These are phyloP conservation scores for Sebastes matsubarae DNA, from an alignment of 2,797 vertebrate genomes.

Conservation along the genomic window DNA sequence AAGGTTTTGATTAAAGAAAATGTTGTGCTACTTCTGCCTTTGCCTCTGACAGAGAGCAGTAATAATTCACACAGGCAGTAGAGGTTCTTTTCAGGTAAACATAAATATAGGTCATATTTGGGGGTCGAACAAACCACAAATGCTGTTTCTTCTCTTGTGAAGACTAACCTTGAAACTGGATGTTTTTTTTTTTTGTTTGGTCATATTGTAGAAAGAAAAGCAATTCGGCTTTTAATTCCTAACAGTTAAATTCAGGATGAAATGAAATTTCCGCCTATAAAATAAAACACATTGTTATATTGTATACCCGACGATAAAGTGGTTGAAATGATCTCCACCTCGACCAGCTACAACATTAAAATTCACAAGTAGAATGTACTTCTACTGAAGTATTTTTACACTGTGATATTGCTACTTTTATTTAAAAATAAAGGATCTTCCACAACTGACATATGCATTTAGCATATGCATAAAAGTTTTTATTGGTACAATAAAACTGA, in stretches of 20 bases:
- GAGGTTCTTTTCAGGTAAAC: not conserved
- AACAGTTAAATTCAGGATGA: not conserved
- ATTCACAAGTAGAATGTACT: not conserved
- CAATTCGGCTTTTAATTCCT: not conserved
- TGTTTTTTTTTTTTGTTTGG: not conserved
- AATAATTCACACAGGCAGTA: not conserved
- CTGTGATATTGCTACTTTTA: too few species aligned
- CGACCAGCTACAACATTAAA: not conserved
- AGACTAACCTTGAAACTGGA: not conserved
- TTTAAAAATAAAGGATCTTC: not conserved
- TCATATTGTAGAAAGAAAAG: not conserved
- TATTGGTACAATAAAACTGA: not conserved
- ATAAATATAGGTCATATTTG: not conserved
- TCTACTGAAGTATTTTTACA: not conserved
- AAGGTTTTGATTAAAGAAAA: not conserved
- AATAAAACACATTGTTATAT: not conserved
- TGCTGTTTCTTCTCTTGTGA: not conserved
- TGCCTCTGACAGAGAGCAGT: not conserved
- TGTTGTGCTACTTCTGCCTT: not conserved
- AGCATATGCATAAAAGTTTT: not conserved
- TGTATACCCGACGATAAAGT: not conserved
- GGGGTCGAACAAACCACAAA: not conserved
- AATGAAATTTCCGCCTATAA: not conserved
- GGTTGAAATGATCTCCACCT: not conserved
- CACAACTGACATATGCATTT: not conserved